Percentiles rank a stretch among this genome's conserved stretches.
phyloP scores from a whole-genome alignment of 2,888 invertebrate genomes.

The Mesochorus sp. region DNA sequence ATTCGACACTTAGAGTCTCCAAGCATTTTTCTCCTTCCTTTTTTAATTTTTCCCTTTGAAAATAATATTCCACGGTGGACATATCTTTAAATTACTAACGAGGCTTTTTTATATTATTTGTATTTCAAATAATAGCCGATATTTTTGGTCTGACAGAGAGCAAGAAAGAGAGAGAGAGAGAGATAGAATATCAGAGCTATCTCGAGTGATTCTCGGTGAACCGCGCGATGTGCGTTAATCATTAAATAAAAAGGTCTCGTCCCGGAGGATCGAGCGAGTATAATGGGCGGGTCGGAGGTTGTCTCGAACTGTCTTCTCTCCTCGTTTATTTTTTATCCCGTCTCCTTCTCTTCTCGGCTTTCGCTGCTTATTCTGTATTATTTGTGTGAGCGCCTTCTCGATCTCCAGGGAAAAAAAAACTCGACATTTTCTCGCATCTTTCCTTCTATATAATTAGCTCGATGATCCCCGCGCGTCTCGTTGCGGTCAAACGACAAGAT shows the following conservation, averaged over 20 bases:
- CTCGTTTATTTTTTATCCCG: slow-evolving; percentile 4
- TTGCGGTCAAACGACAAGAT: slow-evolving; percentile 50
- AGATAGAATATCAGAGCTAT: neutral
- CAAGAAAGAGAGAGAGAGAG: neutral
- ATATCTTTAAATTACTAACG: slow-evolving; percentile 59
- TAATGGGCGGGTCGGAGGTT: slow-evolving; percentile 58
- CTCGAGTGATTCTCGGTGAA: neutral
- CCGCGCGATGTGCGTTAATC: slow-evolving; percentile 53
- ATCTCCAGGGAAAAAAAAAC: neutral
- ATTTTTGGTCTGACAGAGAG: slow-evolving; percentile 20
- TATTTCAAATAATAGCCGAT: slow-evolving; percentile 30
- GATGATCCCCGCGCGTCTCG: slow-evolving; percentile 47
- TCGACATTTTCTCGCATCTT: slow-evolving; percentile 46
- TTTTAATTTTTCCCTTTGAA: slow-evolving; percentile 13
- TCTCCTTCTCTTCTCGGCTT: neutral
- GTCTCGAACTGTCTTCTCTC: slow-evolving; percentile 45
- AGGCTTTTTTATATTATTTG: slow-evolving; percentile 34
- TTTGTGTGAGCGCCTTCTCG: neutral
- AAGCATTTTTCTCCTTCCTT: neutral
- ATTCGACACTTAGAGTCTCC: neutral
- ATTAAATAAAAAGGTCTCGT: slow-evolving; percentile 42
- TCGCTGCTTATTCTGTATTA: slow-evolving; percentile 11
- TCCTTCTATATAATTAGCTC: slow-evolving; percentile 65
- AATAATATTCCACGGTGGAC: slow-evolving; percentile 18
- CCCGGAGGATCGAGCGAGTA: slow-evolving; percentile 35